These are phyloP conservation scores for Temnothorax ravouxi DNA, from an alignment of 2,888 invertebrate species.

Conservation along the genomic window DNA sequence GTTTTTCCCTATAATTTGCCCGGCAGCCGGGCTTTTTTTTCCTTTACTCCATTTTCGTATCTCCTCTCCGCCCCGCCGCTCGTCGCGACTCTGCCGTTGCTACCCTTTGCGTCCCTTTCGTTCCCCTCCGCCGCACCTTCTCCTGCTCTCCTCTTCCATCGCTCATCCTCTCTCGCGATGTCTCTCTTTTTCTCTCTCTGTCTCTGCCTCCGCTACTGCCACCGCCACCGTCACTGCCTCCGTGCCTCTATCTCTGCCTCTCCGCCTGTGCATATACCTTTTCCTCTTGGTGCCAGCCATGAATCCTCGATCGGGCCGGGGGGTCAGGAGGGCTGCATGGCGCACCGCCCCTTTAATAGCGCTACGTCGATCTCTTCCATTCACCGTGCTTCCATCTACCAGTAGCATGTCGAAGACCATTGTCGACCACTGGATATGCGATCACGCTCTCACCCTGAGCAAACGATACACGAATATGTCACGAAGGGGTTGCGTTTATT, in stretches of 20 bases:
- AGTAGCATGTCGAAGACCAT: conserved; percentile 64
- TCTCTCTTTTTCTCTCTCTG: conserved; percentile 54
- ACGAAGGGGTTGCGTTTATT: not conserved
- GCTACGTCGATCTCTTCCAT: conserved; percentile 85
- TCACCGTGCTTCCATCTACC: conserved; percentile 83
- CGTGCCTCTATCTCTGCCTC: conserved; percentile 59
- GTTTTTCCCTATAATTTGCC: conserved; percentile 84
- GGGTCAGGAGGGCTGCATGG: conserved; percentile 77
- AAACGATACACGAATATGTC: not conserved
- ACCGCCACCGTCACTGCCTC: conserved; percentile 28
- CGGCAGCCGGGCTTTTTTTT: conserved; percentile 76
- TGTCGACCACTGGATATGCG: conserved; percentile 57
- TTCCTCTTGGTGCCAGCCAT: conserved; percentile 83
- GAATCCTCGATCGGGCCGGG: conserved; percentile 84
- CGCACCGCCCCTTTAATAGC: conserved; percentile 87
- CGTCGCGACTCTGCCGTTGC: conserved; percentile 49
- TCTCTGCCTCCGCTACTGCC: conserved; percentile 58
- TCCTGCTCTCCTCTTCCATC: conserved; percentile 20
- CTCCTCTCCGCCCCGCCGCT: conserved; percentile 65
- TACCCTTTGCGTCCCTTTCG: conserved; percentile 38
- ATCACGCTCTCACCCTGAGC: not conserved
- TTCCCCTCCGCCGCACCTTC: conserved; percentile 17
- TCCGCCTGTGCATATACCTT: conserved; percentile 55
- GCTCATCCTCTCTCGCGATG: conserved; percentile 38
- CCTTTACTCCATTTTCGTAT: conserved; percentile 79